Evolutionary conservation across 2,888 invertebrate genomes (phyloP).

Genomic region (Agriopis aurantiaria): DNA sequence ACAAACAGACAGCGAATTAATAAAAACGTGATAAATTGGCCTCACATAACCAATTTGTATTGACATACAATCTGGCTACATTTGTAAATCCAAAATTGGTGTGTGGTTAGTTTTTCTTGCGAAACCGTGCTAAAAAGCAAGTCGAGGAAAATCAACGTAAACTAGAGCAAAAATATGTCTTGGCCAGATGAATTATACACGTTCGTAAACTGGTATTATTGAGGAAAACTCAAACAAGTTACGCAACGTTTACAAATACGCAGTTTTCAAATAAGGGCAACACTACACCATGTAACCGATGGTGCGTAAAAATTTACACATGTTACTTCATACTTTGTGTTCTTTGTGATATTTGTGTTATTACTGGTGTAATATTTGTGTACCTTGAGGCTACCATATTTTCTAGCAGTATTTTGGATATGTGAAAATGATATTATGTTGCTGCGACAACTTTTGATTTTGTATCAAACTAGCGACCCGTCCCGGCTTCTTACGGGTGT

Average conservation of each 20-base stretch:
- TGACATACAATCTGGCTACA: too few species aligned
- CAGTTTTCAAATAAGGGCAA: constrained; percentile 23
- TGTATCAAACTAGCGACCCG: too few species aligned
- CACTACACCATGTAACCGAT: constrained; percentile 25
- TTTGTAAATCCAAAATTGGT: too few species aligned
- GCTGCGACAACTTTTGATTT: too few species aligned
- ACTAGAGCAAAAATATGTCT: constrained; percentile 27
- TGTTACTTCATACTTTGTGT: constrained; percentile 26
- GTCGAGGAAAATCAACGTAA: background rate
- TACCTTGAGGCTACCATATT: constrained; percentile 5
- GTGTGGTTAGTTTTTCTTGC: too few species aligned
- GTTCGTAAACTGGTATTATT: constrained; percentile 19
- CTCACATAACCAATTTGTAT: too few species aligned
- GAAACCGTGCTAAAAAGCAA: too few species aligned
- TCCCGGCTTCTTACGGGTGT: too few species aligned
- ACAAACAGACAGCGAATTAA: too few species aligned
- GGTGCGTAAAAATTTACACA: constrained; percentile 45
- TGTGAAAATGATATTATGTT: background rate
- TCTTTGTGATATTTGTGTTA: background rate
- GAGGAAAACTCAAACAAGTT: constrained; percentile 27
- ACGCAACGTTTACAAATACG: constrained; percentile 22
- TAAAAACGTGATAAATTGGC: too few species aligned
- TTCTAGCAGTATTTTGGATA: background rate
- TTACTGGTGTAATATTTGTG: background rate
- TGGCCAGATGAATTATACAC: constrained; percentile 23